A percentile compares a stretch with the other conserved stretches of the same genome.
phyloP scores from a whole-genome alignment of 2,113 vertebrate genomes.

The Plectropomus leopardus region DNA sequence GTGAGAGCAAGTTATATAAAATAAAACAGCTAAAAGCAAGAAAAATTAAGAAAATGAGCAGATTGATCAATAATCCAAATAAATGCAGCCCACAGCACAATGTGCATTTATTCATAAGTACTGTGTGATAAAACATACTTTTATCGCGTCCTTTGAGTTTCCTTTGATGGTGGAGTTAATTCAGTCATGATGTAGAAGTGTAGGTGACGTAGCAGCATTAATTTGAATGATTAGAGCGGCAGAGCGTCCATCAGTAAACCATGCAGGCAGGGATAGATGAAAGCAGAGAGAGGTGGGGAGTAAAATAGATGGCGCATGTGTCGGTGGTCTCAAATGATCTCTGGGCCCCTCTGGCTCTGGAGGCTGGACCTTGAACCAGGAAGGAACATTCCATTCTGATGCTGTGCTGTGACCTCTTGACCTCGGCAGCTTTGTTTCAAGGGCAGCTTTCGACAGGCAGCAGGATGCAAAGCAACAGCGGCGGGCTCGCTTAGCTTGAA shows the following conservation, averaged over 20 bases:
- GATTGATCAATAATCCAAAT: background rate
- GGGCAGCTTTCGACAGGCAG: conserved; percentile 70
- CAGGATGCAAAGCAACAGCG: conserved; percentile 60
- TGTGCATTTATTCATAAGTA: background rate
- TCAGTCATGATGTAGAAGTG: background rate
- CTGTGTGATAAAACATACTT: background rate
- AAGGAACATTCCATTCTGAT: conserved; percentile 82
- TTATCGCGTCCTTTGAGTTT: conserved; percentile 7
- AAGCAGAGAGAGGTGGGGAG: conserved; percentile 41
- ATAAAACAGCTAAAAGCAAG: too few relatives aligned
- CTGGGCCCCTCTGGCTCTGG: conserved; percentile 68
- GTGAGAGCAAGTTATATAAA: too few relatives aligned
- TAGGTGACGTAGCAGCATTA: conserved; percentile 7
- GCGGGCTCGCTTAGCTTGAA: conserved; percentile 53
- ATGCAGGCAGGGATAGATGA: conserved; percentile 35
- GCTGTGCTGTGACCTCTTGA: conserved; percentile 68
- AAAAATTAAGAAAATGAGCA: too few relatives aligned
- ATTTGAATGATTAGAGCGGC: conserved; percentile 19
- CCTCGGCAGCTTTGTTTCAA: conserved; percentile 72
- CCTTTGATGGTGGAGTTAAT: conserved; percentile 12
- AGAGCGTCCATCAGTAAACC: conserved; percentile 8
- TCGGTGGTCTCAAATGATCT: conserved; percentile 74
- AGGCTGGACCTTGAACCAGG: conserved; percentile 79
- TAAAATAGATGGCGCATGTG: conserved; percentile 69
- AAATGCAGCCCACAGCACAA: background rate